These are phyloP conservation scores for Lasiommata megera DNA, from an alignment of 2,888 invertebrate species.

Conservation along the genomic window DNA sequence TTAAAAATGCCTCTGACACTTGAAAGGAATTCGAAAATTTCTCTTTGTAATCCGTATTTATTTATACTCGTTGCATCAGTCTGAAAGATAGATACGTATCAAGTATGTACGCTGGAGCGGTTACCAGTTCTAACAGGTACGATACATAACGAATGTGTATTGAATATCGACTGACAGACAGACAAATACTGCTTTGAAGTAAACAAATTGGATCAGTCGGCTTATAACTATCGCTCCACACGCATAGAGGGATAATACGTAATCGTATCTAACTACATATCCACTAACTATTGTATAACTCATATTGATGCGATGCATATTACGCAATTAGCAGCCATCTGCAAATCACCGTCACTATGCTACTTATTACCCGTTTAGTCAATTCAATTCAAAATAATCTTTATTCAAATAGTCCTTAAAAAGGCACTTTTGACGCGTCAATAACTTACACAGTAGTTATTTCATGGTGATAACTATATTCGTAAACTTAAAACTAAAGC, in stretches of 20 bases:
- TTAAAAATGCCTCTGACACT: too few relatives aligned
- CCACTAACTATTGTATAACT: background rate
- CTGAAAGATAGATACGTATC: too few relatives aligned
- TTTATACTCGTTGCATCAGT: too few relatives aligned
- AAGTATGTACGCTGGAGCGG: background rate
- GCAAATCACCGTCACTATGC: background rate
- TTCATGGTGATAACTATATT: too few relatives aligned
- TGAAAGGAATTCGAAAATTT: too few relatives aligned
- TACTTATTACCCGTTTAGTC: too few relatives aligned
- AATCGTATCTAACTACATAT: background rate
- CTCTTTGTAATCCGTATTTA: too few relatives aligned
- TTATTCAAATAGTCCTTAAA: too few relatives aligned
- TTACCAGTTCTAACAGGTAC: background rate
- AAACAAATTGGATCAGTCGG: constrained; percentile 6
- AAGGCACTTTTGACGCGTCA: too few relatives aligned
- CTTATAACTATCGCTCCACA: constrained; percentile 1
- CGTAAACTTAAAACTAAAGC: too few relatives aligned
- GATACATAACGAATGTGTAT: background rate
- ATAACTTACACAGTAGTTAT: too few relatives aligned
- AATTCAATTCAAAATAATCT: too few relatives aligned
- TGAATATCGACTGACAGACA: constrained; percentile 9
- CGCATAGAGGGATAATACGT: background rate
- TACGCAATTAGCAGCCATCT: background rate
- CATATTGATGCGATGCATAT: background rate
- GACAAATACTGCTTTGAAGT: constrained; percentile 8